Base-by-base conservation (phyloP, 2,113 vertebrate species). In the Prietella phreatophila region DNA sequence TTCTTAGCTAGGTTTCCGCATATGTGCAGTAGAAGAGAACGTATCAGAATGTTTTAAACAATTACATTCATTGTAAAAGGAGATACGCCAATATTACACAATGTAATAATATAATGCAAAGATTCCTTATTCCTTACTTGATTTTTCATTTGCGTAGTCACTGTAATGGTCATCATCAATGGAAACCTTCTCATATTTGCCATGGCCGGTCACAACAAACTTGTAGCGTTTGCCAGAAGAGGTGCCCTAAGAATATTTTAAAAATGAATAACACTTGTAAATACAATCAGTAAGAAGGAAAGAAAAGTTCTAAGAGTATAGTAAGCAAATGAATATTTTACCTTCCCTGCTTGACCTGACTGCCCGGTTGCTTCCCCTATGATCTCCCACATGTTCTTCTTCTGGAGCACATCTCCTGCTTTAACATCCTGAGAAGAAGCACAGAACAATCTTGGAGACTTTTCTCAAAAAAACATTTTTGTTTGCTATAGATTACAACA, bases 351-450 rank as follows among this genome's bases (percentile, higher is more conserved):
- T 61, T 79, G 85, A 1, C 90, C 90, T 0, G 89, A 39, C 8
- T n/a, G 88, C 30, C 88, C 92, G 0, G 53, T 73, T 0, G 95
- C 11, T 84, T 82, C 96, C 63, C 95, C 95, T 17, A 96, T 96
- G 88, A 95, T 93, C 87, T 99, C 98, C 98, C 98, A 99, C 92
- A 99, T 94, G 91, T 95, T 98, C 90, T 96, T 97, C 91, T 96
- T 98, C 89, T 96, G 97, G 94, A 97, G 92, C 0, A 98, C 96
- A 65, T 97, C 98, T 92, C 98, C 98, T 8, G 95, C 93, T 88
- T 96, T 97, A 0, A 99, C 96, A 69, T 98, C 97, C 98, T 99
- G 93, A 61, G 4, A 89, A 89, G 5, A 20, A 55, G 50, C 55
- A 53, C 63, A 33, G 53, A 84, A 60, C 71, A 89, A 42, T 63